A percentile compares a stretch with the other conserved stretches of the same genome.
These are phyloP conservation scores for Melinopterus prodromus DNA, from an alignment of 2,888 invertebrate species.

Conservation along the genomic window DNA sequence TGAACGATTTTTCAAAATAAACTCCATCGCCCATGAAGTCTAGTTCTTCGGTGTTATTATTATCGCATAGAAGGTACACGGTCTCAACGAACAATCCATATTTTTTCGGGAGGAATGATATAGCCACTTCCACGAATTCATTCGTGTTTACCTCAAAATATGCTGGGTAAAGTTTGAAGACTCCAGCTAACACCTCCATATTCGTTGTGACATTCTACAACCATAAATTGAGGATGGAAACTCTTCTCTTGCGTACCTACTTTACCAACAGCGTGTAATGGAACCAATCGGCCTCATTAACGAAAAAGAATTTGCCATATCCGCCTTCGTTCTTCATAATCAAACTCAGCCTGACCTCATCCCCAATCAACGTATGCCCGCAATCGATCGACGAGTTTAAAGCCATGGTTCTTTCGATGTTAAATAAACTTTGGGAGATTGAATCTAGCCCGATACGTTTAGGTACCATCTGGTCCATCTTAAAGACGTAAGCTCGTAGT, in stretches of 20 bases:
- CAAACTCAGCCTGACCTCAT: conserved; percentile 49
- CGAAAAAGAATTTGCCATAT: conserved; percentile 58
- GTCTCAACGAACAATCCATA: conserved; percentile 58
- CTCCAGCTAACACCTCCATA: conserved; percentile 51
- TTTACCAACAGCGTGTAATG: conserved; percentile 55
- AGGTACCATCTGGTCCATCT: conserved; percentile 37
- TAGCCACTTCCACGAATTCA: conserved; percentile 55
- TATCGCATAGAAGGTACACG: conserved; percentile 59
- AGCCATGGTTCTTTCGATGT: conserved; percentile 46
- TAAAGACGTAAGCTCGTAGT: conserved; percentile 52
- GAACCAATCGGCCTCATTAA: conserved; percentile 61
- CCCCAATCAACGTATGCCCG: conserved; percentile 58
- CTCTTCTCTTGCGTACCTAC: conserved; percentile 5
- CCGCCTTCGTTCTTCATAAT: conserved; percentile 57
- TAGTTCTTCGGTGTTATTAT: conserved; percentile 55
- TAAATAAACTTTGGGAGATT: conserved; percentile 32
- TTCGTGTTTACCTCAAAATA: conserved; percentile 56
- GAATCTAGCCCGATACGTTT: conserved; percentile 28
- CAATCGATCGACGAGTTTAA: conserved; percentile 59
- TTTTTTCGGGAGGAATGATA: conserved; percentile 55
- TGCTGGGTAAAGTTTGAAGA: conserved; percentile 58
- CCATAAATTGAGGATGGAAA: background rate
- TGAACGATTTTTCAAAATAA: conserved; percentile 48
- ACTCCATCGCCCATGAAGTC: conserved; percentile 62
- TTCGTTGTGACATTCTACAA: conserved; percentile 37